Evolutionary conservation across 2,113 vertebrate species (phyloP).

Genomic region (Archocentrus centrarchus): DNA sequence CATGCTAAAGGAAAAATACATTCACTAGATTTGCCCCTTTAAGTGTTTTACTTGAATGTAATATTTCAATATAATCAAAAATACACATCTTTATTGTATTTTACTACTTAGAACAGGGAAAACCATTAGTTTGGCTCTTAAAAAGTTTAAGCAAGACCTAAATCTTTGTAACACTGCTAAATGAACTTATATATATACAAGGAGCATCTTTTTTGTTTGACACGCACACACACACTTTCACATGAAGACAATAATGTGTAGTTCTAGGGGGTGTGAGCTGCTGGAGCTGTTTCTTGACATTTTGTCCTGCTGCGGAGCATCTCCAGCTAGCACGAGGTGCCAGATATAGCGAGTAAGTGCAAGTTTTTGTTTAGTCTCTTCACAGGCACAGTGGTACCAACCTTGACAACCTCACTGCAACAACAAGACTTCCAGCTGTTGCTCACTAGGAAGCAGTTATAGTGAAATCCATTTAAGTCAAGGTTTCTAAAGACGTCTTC

Average conservation of each 20-base stretch:
- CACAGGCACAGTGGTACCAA: constrained; percentile 8
- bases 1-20: not conserved
- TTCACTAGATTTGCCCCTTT: not conserved
- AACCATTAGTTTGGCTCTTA: rapidly evolving
- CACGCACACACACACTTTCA: not conserved
- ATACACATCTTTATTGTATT: too few species aligned
- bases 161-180: not conserved
- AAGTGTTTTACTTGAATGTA: too few species aligned
- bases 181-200: not conserved
- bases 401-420: constrained; percentile 1
- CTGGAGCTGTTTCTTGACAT: not conserved
- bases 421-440: constrained; percentile 15
- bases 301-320: not conserved
- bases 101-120: not conserved
- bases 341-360: not conserved
- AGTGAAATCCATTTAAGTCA: not conserved
- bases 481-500: not conserved
- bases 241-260: not conserved
- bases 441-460: not conserved
- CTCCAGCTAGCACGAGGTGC: constrained; percentile 4
- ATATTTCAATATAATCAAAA: too few species aligned
- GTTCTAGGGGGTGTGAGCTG: not conserved
- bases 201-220: not conserved
- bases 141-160: not conserved
- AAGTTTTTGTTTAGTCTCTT: constrained; percentile 13